Conservation (phyloP, 2,113 vertebrate species). For the Phyllostomus hastatus region DNA sequence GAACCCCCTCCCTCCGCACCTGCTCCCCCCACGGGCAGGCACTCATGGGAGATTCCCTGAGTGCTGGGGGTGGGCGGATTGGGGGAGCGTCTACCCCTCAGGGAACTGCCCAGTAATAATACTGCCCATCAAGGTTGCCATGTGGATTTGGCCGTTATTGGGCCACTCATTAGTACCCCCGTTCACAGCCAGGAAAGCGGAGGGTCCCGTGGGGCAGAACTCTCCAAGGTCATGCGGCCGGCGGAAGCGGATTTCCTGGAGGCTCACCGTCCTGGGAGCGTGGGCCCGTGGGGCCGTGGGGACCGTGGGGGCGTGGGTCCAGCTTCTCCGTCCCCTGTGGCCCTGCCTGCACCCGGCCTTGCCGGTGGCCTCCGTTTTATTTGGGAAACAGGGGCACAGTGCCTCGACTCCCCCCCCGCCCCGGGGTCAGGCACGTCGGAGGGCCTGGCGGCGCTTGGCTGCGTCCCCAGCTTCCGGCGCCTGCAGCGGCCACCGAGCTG, state of each 20-base stretch:
- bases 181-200: not conserved
- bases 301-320: not conserved
- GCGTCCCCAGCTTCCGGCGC: not conserved
- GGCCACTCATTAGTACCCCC: not conserved
- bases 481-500: not conserved
- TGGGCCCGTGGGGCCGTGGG: not conserved
- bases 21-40: not conserved
- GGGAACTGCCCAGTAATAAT: not conserved
- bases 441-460: too few relatives aligned
- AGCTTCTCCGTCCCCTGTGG: not conserved
- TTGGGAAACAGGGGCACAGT: not conserved
- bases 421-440: not conserved
- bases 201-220: not conserved
- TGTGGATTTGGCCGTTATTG: not conserved
- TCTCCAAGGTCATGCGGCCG: not conserved
- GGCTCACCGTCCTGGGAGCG: not conserved
- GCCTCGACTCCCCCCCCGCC: not conserved
- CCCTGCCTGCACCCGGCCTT: not conserved
- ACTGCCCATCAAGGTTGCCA: not conserved
- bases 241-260: not conserved
- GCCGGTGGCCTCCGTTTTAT: not conserved
- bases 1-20: fast-evolving
- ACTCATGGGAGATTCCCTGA: not conserved
- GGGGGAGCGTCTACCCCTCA: not conserved
- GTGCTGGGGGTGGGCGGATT: not conserved